phyloP scores from a whole-genome alignment of 2,113 vertebrate genomes.

The Ranitomeya variabilis region DNA sequence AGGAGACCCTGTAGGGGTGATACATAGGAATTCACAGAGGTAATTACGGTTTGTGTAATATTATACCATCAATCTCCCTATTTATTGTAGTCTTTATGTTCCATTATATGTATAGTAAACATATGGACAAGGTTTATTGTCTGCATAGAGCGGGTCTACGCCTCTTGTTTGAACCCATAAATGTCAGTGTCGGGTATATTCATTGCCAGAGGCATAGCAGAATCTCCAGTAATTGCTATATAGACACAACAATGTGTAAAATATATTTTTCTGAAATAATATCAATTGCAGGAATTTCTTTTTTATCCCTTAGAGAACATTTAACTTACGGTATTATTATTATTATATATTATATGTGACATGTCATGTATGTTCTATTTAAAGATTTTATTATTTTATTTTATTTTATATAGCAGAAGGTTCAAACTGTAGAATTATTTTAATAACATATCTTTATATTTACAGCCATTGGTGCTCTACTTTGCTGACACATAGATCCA shows the following conservation, averaged over 20 bases:
- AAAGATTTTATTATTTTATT: no score
- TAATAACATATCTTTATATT: no score
- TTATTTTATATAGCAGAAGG: no score
- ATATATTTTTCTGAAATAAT: not conserved
- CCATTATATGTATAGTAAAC: slow-evolving; percentile 21
- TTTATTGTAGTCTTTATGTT: slow-evolving; percentile 4
- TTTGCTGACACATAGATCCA: no score
- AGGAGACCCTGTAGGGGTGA: not conserved
- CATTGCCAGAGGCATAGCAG: not conserved
- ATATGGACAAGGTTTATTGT: slow-evolving; percentile 4
- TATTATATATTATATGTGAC: no score
- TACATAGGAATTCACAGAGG: not conserved
- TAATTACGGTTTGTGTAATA: not conserved
- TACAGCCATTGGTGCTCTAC: no score
- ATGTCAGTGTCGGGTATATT: not conserved
- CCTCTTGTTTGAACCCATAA: not conserved
- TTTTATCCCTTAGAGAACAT: no score
- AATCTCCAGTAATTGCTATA: not conserved
- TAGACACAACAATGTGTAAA: not conserved
- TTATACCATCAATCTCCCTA: not conserved
- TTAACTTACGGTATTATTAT: no score
- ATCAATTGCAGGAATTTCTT: no score
- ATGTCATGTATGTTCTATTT: no score
- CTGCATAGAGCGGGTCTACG: not conserved
- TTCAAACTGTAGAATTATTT: no score